Conservation (phyloP, 2,797 vertebrate species). For the Fringilla coelebs region DNA sequence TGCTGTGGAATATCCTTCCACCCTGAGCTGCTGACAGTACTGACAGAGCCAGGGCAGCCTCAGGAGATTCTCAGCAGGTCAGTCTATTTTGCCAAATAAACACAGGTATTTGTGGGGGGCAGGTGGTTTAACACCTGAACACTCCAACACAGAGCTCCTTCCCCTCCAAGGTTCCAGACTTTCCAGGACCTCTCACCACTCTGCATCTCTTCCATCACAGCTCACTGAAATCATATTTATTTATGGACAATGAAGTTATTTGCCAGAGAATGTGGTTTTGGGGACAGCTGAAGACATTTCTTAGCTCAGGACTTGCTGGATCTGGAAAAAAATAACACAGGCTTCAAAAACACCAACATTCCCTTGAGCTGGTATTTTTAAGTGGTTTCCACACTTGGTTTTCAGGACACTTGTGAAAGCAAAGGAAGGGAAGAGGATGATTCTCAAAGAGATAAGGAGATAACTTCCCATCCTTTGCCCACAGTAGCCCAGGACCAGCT, state of each 20-base stretch:
- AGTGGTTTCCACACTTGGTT: not conserved
- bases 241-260: not conserved
- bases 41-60: not conserved
- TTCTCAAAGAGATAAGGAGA: not conserved
- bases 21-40: not conserved
- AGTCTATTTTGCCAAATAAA: not conserved
- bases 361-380: not conserved
- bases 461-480: not conserved
- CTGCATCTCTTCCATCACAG: not conserved
- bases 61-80: not conserved
- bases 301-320: not conserved
- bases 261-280: not conserved
- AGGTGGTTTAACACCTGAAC: not conserved
- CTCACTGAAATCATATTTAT: not conserved
- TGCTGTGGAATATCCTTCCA: not conserved
- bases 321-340: not conserved
- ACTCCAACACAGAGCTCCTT: not conserved
- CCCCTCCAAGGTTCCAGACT: not conserved
- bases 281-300: conserved; percentile 13
- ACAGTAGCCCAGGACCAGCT: not conserved
- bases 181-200: not conserved
- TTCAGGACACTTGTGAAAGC: not conserved
- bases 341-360: not conserved
- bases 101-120: not conserved
- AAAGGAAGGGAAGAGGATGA: not conserved